Percentiles rank a stretch among this genome's conserved stretches.
These are phyloP conservation scores for Paguma larvata DNA, from an alignment of 2,797 vertebrate species.

Conservation along the genomic window DNA sequence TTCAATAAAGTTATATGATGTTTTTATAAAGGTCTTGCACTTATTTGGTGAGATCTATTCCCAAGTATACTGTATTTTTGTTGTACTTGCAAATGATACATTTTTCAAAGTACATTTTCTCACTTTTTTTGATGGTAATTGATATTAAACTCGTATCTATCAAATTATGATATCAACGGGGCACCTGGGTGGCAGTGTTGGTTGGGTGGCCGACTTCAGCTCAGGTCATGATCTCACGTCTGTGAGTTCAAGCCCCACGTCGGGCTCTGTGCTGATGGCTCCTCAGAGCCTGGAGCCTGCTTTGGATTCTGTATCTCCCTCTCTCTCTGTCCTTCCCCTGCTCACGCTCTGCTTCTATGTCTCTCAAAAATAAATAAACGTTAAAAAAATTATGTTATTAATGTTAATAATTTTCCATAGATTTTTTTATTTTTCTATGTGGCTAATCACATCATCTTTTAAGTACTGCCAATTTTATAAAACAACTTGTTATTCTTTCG, in stretches of 20 bases:
- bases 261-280: too few species aligned
- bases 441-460: not conserved
- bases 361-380: too few species aligned
- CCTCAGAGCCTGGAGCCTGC: too few species aligned
- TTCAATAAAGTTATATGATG: not conserved
- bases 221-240: too few species aligned
- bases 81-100: not conserved
- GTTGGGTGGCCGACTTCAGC: too few species aligned
- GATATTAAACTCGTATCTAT: not conserved
- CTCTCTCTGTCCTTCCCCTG: too few species aligned
- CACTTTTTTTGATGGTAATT: conserved; percentile 5
- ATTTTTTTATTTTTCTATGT: not conserved
- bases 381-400: not conserved
- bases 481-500: not conserved
- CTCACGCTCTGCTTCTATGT: too few species aligned
- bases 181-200: too few species aligned
- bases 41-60: not conserved
- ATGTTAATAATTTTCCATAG: too few species aligned
- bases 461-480: not conserved
- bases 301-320: too few species aligned
- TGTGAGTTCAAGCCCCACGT: too few species aligned
- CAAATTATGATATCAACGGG: not conserved
- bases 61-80: not conserved
- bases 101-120: not conserved
- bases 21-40: not conserved